Evolutionary conservation across 23 tunicate genomes (phyloP).

Genomic region (Aplidium turbinatum): DNA sequence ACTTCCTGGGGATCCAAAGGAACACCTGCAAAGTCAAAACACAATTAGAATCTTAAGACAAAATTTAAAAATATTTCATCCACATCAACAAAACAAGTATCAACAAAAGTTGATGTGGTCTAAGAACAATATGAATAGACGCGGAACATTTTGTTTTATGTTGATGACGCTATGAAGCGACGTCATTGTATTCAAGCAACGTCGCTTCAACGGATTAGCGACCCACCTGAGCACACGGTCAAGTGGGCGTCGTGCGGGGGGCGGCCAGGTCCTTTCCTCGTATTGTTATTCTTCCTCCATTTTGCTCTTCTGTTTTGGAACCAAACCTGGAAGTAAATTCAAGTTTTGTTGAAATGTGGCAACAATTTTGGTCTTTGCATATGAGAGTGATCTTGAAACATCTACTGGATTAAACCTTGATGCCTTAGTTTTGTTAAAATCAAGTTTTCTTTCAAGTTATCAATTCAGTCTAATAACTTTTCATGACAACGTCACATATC

Average conservation of each 20-base stretch:
- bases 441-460: not conserved
- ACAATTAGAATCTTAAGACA: not conserved
- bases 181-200: too few relatives aligned
- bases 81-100: not conserved
- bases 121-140: too few relatives aligned
- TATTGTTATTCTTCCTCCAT: conserved; percentile 97
- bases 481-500: not conserved
- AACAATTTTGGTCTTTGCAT: too few relatives aligned
- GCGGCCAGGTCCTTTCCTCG: conserved; percentile 95
- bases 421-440: too few relatives aligned
- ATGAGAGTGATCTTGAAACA: too few relatives aligned
- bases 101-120: not conserved
- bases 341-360: too few relatives aligned
- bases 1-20: conserved; percentile 82
- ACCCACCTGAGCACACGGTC: conserved; percentile 80
- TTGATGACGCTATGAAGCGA: not conserved
- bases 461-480: not conserved
- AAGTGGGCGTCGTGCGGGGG: conserved; percentile 96
- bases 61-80: conserved; percentile 1
- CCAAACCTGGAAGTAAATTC: conserved; percentile 84
- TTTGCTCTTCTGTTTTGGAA: conserved; percentile 99
- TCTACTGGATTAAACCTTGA: too few relatives aligned
- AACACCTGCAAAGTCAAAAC: conserved; percentile 37
- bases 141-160: not conserved
- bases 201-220: too few relatives aligned